Percentiles rank a stretch among this genome's conserved stretches.
phyloP scores from a whole-genome alignment of 2,797 vertebrate genomes.

The Xiphorhynchus erythropygius region DNA sequence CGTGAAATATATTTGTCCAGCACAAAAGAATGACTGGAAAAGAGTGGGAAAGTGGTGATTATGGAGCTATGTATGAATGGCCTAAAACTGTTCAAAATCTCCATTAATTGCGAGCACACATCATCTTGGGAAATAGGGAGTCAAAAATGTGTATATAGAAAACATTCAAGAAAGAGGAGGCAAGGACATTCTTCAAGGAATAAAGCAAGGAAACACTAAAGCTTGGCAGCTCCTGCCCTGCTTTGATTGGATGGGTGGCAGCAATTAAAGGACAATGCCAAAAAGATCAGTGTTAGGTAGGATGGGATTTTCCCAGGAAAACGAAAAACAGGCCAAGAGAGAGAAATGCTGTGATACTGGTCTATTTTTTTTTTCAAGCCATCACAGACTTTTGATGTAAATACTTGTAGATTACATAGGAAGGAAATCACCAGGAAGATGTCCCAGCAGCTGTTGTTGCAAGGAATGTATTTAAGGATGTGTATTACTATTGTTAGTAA shows the following conservation, averaged over 20 bases:
- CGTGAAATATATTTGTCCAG: slow-evolving; percentile 3
- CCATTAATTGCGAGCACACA: slow-evolving; percentile 4
- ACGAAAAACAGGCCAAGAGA: neutral
- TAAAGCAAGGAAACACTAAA: slow-evolving; percentile 12
- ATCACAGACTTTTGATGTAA: neutral
- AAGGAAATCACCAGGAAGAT: neutral
- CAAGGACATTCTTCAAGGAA: slow-evolving; percentile 19
- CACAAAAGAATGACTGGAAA: slow-evolving; percentile 9
- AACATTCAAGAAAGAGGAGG: slow-evolving; percentile 12
- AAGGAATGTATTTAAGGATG: neutral
- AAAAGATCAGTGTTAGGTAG: neutral
- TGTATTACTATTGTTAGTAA: neutral
- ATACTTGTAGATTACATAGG: neutral
- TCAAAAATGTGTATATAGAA: neutral
- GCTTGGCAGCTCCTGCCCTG: neutral
- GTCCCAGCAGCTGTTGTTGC: neutral
- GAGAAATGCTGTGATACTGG: neutral
- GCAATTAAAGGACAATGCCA: neutral
- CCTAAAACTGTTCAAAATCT: slow-evolving; percentile 9
- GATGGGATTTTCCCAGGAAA: neutral
- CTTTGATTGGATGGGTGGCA: slow-evolving; percentile 31
- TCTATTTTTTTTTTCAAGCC: neutral
- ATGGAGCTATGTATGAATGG: neutral
- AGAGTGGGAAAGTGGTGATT: slow-evolving; percentile 4
- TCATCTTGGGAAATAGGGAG: neutral